phyloP scores from a whole-genome alignment of 2,113 vertebrate species.

The Lutjanus erythropterus region DNA sequence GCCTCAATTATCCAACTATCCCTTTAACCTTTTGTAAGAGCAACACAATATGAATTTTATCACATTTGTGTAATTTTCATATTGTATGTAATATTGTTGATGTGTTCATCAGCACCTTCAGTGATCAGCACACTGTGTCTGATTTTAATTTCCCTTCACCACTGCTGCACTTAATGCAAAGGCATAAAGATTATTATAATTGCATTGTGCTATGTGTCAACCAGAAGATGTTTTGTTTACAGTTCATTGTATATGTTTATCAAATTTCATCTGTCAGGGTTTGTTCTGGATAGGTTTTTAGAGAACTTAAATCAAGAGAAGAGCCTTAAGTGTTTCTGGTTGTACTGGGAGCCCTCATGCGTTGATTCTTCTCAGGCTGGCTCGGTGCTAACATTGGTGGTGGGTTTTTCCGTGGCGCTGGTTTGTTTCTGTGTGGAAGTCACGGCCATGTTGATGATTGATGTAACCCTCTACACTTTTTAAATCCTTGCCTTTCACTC shows the following conservation, averaged over 20 bases:
- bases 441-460: constrained; percentile 47
- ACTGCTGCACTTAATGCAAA: neutral
- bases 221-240: neutral
- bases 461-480: constrained; percentile 28
- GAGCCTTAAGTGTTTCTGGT: neutral
- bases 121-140: neutral
- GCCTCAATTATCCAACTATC: too few species aligned
- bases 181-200: neutral
- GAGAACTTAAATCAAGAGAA: neutral
- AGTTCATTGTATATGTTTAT: neutral
- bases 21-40: neutral
- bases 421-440: constrained; percentile 38
- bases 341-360: neutral
- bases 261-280: neutral
- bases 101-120: constrained; percentile 24
- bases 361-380: constrained; percentile 10
- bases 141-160: neutral
- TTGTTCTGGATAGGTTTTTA: neutral
- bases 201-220: neutral
- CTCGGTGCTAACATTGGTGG: constrained; percentile 67
- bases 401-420: constrained; percentile 49
- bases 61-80: neutral
- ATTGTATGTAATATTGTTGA: too few species aligned
- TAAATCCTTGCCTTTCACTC: constrained; percentile 13
- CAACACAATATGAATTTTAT: neutral